Conservation (phyloP, 1,140 invertebrate species). For the Drosophila repletoides region DNA sequence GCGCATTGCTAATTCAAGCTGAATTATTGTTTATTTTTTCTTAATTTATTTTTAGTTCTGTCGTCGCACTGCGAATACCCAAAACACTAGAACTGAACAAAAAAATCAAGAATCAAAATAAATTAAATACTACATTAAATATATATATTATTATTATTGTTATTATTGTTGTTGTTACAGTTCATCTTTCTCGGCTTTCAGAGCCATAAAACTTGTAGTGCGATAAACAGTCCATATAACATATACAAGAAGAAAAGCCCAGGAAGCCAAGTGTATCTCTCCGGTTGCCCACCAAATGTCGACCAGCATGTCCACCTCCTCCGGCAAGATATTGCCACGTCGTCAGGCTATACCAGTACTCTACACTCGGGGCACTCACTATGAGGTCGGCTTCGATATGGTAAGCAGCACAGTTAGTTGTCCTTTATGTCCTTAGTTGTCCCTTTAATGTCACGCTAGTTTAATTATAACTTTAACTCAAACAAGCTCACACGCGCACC, state of each 20-base stretch:
- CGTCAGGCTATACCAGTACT: constrained; percentile 89
- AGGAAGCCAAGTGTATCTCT: background rate
- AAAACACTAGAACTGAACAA: too few species aligned
- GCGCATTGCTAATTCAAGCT: constrained; percentile 3
- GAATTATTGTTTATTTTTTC: constrained; percentile 9
- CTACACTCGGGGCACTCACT: constrained; percentile 90
- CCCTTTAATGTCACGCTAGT: constrained; percentile 2
- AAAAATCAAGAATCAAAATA: too few species aligned
- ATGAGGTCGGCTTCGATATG: constrained; percentile 93
- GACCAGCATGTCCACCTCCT: constrained; percentile 62
- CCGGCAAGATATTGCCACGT: constrained; percentile 78
- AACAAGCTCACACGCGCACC: background rate
- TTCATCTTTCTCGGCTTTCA: constrained; percentile 5
- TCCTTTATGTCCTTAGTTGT: background rate
- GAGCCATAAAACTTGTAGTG: background rate
- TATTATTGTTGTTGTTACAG: background rate
- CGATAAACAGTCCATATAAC: constrained; percentile 14
- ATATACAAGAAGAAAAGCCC: constrained; percentile 7
- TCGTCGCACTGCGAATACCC: background rate
- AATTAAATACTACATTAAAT: too few species aligned
- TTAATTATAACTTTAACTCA: constrained; percentile 1
- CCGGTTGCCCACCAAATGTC: constrained; percentile 17
- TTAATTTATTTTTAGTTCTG: constrained; percentile 11
- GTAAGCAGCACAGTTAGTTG: constrained; percentile 83
- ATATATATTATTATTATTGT: background rate